Evolutionary conservation across 2,888 invertebrate genomes (phyloP).

Genomic region (Thereva unica): DNA sequence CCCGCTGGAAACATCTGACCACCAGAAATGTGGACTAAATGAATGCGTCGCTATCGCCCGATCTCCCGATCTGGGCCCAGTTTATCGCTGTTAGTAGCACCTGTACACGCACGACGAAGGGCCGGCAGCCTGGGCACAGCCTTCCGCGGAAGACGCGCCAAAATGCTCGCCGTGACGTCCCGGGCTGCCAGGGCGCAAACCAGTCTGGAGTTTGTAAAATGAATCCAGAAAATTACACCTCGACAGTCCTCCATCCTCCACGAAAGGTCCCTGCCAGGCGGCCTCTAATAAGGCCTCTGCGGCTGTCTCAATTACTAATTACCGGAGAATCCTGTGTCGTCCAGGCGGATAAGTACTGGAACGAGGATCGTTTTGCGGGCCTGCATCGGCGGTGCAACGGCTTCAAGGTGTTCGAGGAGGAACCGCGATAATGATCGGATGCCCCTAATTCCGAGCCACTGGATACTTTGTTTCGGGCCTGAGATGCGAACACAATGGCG

Average conservation of each 20-base stretch:
- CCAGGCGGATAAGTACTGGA: constrained; percentile 33
- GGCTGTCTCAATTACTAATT: constrained; percentile 38
- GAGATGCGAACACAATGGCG: constrained; percentile 25
- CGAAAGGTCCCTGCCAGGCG: constrained; percentile 8
- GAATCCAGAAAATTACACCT: constrained; percentile 37
- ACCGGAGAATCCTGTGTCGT: constrained; percentile 29
- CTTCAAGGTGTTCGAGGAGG: constrained; percentile 25
- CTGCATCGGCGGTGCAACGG: constrained; percentile 22
- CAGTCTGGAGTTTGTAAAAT: constrained; percentile 24
- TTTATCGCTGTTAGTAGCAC: constrained; percentile 40
- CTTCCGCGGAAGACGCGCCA: constrained; percentile 1
- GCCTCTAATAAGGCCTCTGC: constrained; percentile 26
- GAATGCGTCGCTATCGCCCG: constrained; percentile 35
- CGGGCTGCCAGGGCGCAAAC: too few relatives aligned
- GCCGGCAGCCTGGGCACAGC: constrained; percentile 1
- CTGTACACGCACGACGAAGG: constrained; percentile 41
- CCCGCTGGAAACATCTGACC: constrained; percentile 39
- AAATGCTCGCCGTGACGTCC: not conserved
- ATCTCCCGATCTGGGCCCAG: constrained; percentile 36
- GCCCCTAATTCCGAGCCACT: constrained; percentile 27
- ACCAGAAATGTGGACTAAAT: constrained; percentile 37
- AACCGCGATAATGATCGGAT: constrained; percentile 26
- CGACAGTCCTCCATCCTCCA: constrained; percentile 5
- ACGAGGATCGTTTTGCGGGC: constrained; percentile 8
- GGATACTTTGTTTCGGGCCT: constrained; percentile 19